phyloP scores from a whole-genome alignment of 2,797 vertebrate species.

The Crocidura indochinensis region DNA sequence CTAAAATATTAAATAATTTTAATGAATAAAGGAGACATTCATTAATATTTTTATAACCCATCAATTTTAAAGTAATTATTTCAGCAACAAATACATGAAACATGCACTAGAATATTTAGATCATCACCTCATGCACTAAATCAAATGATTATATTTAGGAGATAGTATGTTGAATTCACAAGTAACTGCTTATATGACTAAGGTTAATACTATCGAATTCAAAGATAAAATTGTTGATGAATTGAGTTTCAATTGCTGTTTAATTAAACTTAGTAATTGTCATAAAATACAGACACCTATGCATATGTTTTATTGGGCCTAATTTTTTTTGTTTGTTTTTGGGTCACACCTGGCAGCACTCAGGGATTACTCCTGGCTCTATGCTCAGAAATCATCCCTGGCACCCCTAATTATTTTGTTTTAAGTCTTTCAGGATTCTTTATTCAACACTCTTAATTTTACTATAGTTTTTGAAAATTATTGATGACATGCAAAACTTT shows the following conservation, averaged over 20 bases:
- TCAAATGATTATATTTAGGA: conserved; percentile 22
- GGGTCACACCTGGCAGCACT: no score
- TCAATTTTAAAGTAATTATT: conserved; percentile 53
- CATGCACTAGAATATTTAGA: conserved; percentile 50
- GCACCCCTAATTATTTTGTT: background rate
- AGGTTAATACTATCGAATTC: conserved; percentile 35
- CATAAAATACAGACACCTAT: conserved; percentile 21
- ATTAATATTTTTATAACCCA: background rate
- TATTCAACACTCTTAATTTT: conserved; percentile 49
- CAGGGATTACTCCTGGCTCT: no score
- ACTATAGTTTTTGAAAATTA: conserved; percentile 58
- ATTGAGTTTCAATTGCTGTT: conserved; percentile 11
- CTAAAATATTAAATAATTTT: conserved; percentile 62
- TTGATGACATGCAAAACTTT: conserved; percentile 9
- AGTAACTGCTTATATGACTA: background rate
- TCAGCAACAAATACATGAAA: conserved; percentile 33
- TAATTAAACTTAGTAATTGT: conserved; percentile 51
- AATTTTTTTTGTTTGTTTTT: no score
- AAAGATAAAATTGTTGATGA: conserved; percentile 23
- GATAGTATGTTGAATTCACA: background rate
- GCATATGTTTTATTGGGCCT: background rate
- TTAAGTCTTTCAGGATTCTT: conserved; percentile 29
- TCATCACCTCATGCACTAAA: conserved; percentile 42
- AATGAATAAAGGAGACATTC: conserved; percentile 5
- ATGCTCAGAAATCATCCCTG: no score